Evolutionary conservation across 2,113 vertebrate species (phyloP).

Genomic region (Dipodomys spectabilis): DNA sequence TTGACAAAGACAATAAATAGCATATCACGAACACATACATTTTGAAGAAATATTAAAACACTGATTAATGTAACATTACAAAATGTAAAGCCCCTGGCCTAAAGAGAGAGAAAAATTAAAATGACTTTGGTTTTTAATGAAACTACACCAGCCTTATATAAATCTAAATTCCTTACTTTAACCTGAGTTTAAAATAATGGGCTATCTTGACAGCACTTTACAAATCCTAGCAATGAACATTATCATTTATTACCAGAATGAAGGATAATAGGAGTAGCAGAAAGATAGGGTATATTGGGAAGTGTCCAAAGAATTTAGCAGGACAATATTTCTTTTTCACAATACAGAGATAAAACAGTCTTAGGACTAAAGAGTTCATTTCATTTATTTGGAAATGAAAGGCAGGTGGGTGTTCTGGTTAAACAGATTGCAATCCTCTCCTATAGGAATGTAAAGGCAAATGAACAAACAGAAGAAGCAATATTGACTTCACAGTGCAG

Average conservation of each 20-base stretch:
- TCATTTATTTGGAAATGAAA: slow-evolving; percentile 41
- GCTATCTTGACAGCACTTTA: slow-evolving; percentile 73
- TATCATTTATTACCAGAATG: slow-evolving; percentile 61
- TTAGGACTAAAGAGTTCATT: slow-evolving; percentile 47
- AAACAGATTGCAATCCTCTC: slow-evolving; percentile 43
- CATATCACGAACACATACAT: slow-evolving; percentile 78
- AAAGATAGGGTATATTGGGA: slow-evolving; percentile 23
- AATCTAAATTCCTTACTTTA: slow-evolving; percentile 76
- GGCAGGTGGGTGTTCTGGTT: neutral
- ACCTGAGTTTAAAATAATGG: slow-evolving; percentile 74
- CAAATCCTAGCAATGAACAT: slow-evolving; percentile 62
- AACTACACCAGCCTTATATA: slow-evolving; percentile 67
- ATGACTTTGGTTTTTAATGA: slow-evolving; percentile 74
- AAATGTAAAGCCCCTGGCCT: slow-evolving; percentile 76
- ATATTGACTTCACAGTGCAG: slow-evolving; percentile 41
- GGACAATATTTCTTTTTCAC: slow-evolving; percentile 69
- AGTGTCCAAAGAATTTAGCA: slow-evolving; percentile 60
- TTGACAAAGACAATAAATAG: slow-evolving; percentile 82
- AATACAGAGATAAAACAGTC: slow-evolving; percentile 50
- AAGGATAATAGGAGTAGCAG: slow-evolving; percentile 45
- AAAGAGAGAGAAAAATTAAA: slow-evolving; percentile 79
- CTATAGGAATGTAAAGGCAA: slow-evolving; percentile 34
- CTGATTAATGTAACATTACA: slow-evolving; percentile 69
- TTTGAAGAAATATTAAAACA: slow-evolving; percentile 84
- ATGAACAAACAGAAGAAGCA: slow-evolving; percentile 51